These are phyloP conservation scores for Cepaea nemoralis DNA, from an alignment of 1,140 invertebrate genomes.

Conservation along the genomic window DNA sequence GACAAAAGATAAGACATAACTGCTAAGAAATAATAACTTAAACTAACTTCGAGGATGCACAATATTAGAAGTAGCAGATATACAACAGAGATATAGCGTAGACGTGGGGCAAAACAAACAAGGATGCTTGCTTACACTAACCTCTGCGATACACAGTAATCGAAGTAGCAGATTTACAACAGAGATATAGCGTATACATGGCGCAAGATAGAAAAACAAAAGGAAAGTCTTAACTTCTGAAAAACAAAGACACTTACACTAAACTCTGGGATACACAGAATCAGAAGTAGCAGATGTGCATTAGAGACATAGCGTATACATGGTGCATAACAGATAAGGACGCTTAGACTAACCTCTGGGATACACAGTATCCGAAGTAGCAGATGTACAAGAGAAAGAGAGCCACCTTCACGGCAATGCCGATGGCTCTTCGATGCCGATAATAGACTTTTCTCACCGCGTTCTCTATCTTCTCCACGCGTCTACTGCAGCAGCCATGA, in stretches of 20 bases:
- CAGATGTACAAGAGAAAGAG: slow-evolving; percentile 39
- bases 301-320: not conserved
- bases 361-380: slow-evolving; percentile 53
- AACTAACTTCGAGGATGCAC: no score
- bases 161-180: no score
- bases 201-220: no score
- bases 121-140: slow-evolving; percentile 11
- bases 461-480: not conserved
- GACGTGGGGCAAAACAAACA: not conserved
- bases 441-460: not conserved
- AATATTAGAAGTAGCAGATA: no score
- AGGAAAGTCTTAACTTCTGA: no score
- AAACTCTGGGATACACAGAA: no score
- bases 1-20: no score
- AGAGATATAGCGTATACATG: no score
- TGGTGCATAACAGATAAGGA: not conserved
- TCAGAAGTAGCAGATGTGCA: no score
- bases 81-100: not conserved
- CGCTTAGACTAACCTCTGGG: slow-evolving; percentile 38
- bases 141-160: slow-evolving; percentile 50
- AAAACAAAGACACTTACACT: no score
- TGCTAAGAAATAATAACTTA: no score
- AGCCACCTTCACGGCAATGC: slow-evolving; percentile 5
- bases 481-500: slow-evolving; percentile 3
- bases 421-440: not conserved